Base-by-base conservation (phyloP, 2,797 vertebrate species). In the Botia almorhae region DNA sequence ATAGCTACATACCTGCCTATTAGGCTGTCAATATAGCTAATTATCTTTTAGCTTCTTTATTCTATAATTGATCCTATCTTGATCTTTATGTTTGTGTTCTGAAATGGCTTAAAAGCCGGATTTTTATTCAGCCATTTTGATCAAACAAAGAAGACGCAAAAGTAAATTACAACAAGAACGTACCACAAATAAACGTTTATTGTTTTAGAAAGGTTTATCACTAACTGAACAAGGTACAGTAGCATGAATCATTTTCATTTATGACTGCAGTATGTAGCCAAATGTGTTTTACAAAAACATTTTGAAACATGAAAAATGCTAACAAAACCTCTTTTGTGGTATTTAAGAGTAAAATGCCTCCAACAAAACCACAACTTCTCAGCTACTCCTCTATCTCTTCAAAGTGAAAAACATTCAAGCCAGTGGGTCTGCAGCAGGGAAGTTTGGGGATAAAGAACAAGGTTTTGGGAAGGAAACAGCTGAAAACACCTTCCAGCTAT, bases 401-500 rank as follows among this genome's bases (percentile, higher is more conserved):
- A 61, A 78, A 69, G 39, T 14, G 8, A 7, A 61, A 69, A 2
- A 69, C 8, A 70, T 69, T 78, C 67, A 70, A 60, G 67, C 76
- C 76, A 50, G 55, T 43, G 60, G 67, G 53, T 56, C 60, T 39
- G 33, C 7, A 50, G 39, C 23, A 70, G 55, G 23, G 12, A 48
- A 70, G 65, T 51, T 70, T 58, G 53, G 26, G 43, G 48, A 50
- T 69, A 50, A 39, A 46, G 74, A 77, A 58, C 51, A 69, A 21
- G 36, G 75, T 69, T 77, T 76, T 29, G 21, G 21, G 26, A 78
- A 19, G 67, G 26, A 78, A 70, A 70, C 43, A 58, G 65, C 36
- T 78, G 65, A 78, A 77, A 76, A 69, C 8, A 26, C 76, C 76
- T 78, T 69, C 68, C 26, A 71, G 56, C 43, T 16, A 51, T 78